Evolutionary conservation across 2,113 vertebrate species (phyloP), one percentile per base, ranked within the genome.

Genomic region (Bubo blakistoni): DNA sequence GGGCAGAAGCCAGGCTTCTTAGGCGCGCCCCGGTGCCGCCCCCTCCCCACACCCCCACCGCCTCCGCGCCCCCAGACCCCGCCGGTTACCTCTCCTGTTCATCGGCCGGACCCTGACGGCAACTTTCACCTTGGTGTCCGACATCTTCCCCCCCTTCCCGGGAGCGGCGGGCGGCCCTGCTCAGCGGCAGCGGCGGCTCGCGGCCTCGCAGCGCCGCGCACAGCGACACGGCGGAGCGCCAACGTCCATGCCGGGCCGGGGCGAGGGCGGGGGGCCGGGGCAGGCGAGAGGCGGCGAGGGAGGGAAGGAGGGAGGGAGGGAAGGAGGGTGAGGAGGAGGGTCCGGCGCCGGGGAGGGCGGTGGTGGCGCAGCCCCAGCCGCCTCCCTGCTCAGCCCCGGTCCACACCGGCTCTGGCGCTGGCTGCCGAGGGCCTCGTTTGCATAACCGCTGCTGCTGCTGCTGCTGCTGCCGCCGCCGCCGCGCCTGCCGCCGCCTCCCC

Each of bases 61-160:
- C 47, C 46, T n/a, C 55, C 40, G 40, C 9, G 40, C 70, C 34
- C 42, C 42, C 21, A 12, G 67, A 46, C n/a, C 30, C 72, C 51
- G 26, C 58, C 58, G 87, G 98, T 99, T 97, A 99, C 99, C 99
- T 98, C 99, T 98, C 89, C 98, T 98, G 98, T 99, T 99, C 99
- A 99, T 98, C 91, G 99, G 99, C 98, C 99, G 99, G 96, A 99
- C 99, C 96, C 99, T 98, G 97, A 99, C 99, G 69, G 99, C 99
- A 94, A 99, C 99, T 98, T 99, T 99, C 98, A 99, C 99, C 98
- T 99, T 99, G 61, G 99, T 98, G 97, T 99, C 99, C 99, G 99
- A 99, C 99, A 99, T 99, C 98, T 98, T 99, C 71, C 79, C 71
- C 97, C 81, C 59, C 38, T 52, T 62, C 71, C 83, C 77, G 62